Conservation (phyloP, 2,888 invertebrate species). For the Campoplex nolae region DNA sequence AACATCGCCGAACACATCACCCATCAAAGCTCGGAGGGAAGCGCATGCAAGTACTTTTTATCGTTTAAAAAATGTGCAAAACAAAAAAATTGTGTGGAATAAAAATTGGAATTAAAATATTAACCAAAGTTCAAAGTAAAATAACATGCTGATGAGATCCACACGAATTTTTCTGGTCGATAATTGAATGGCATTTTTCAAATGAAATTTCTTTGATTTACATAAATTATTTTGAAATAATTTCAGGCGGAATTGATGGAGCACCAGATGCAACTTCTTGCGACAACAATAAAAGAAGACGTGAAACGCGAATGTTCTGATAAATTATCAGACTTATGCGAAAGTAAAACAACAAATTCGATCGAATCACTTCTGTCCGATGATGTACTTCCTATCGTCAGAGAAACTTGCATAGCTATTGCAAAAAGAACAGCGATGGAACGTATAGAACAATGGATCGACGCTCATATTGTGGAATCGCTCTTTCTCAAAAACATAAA, state of each 20-base stretch:
- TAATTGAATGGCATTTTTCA: background rate
- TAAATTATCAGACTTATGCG: slow-evolving; percentile 76
- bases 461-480: slow-evolving; percentile 83
- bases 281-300: slow-evolving; percentile 68
- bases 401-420: slow-evolving; percentile 85
- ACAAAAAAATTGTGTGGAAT: background rate
- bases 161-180: background rate
- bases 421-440: slow-evolving; percentile 85
- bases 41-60: slow-evolving; percentile 30
- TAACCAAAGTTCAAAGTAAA: background rate
- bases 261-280: slow-evolving; percentile 35
- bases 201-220: background rate
- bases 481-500: slow-evolving; percentile 80
- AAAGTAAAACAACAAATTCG: slow-evolving; percentile 76
- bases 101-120: background rate
- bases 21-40: background rate
- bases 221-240: background rate
- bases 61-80: background rate
- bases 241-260: slow-evolving; percentile 42
- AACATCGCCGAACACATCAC: slow-evolving; percentile 20
- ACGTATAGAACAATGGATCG: slow-evolving; percentile 87
- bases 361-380: slow-evolving; percentile 85
- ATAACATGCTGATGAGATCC: background rate
- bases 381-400: slow-evolving; percentile 85
- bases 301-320: slow-evolving; percentile 76